Percentiles rank a stretch among this genome's conserved stretches.
These are phyloP conservation scores for Uromys caudimaculatus DNA, from an alignment of 2,797 vertebrate genomes.

Conservation along the genomic window DNA sequence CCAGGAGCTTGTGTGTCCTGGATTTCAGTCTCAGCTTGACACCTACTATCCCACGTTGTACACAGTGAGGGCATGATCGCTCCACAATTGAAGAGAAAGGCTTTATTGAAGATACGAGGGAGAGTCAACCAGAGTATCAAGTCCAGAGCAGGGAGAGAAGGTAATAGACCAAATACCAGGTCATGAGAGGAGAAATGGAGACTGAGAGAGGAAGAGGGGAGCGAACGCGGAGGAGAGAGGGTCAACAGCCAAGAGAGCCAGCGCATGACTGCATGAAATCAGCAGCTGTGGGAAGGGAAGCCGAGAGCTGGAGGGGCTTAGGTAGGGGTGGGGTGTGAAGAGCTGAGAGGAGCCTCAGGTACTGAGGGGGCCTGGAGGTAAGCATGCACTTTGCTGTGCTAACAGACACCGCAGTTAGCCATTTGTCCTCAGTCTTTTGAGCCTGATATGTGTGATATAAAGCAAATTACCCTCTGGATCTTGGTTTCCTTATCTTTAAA, in stretches of 20 bases:
- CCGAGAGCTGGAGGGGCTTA: background rate
- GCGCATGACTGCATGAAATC: too few relatives aligned
- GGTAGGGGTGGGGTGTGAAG: background rate
- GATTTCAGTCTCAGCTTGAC: background rate
- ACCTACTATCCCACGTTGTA: background rate
- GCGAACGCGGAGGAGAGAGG: background rate
- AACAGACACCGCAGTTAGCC: background rate
- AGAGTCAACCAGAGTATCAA: background rate
- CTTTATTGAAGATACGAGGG: background rate
- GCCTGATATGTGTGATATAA: background rate
- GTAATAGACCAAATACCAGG: background rate
- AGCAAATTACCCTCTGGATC: background rate
- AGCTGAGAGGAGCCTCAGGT: background rate
- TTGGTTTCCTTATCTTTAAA: slow-evolving; percentile 12
- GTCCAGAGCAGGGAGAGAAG: background rate
- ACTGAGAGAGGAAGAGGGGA: background rate
- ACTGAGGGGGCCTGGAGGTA: background rate
- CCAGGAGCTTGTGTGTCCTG: background rate
- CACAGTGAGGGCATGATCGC: background rate
- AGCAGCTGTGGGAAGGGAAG: background rate
- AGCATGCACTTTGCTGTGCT: too few relatives aligned
- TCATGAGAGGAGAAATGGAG: background rate
- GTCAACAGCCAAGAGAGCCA: background rate
- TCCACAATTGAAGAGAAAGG: background rate
- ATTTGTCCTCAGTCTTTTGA: background rate